phyloP scores from a whole-genome alignment of 1,140 invertebrate species.

The Drosophila cardini region DNA sequence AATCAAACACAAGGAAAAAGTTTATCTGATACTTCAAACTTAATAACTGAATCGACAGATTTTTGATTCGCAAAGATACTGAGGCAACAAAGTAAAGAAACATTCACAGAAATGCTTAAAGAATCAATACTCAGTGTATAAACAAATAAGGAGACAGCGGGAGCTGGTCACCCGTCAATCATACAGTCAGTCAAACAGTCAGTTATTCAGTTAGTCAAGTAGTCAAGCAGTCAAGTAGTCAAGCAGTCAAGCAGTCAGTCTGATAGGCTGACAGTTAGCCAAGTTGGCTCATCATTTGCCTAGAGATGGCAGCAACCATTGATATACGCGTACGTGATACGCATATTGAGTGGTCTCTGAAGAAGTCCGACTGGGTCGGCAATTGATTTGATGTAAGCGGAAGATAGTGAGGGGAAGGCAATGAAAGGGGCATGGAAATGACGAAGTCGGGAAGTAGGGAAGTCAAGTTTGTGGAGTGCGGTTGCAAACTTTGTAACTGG shows the following conservation, averaged over 20 bases:
- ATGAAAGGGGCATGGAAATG: not conserved
- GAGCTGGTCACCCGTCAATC: conserved; percentile 31
- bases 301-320: conserved; percentile 75
- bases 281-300: conserved; percentile 67
- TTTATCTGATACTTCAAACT: not conserved
- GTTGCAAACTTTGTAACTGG: conserved; percentile 49
- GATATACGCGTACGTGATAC: conserved; percentile 74
- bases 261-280: conserved; percentile 11
- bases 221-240: conserved; percentile 24
- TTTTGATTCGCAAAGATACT: not conserved
- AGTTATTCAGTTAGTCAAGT: conserved; percentile 24
- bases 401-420: conserved; percentile 15
- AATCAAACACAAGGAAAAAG: not conserved
- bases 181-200: conserved; percentile 32
- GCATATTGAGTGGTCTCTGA: conserved; percentile 41
- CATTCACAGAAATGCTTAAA: conserved; percentile 32
- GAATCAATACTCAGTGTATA: conserved; percentile 38
- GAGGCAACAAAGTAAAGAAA: conserved; percentile 10
- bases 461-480: conserved; percentile 45
- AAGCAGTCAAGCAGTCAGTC: conserved; percentile 3
- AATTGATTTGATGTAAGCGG: conserved; percentile 62
- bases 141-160: conserved; percentile 13
- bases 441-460: not conserved
- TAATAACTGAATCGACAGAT: conserved; percentile 2
- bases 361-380: conserved; percentile 29